Evolutionary conservation across 2,113 vertebrate genomes (phyloP), one percentile per base, ranked within the genome.

Genomic region (Brachypteracias leptosomus): DNA sequence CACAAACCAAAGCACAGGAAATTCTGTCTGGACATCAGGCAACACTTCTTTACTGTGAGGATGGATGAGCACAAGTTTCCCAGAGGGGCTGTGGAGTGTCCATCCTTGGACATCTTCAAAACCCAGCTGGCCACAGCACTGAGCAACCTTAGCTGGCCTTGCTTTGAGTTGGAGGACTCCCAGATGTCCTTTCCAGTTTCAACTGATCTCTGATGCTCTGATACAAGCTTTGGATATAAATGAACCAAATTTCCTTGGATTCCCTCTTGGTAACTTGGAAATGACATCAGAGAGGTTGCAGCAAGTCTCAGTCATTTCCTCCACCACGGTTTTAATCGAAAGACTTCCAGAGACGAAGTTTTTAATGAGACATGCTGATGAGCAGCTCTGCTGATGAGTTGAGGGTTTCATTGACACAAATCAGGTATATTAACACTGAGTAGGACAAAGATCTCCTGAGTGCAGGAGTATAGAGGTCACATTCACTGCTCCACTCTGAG

Each of bases 291-390:
- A 87, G 40, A 72, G 36, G 28, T 79, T 51, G 66, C 31, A 68
- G 36, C 35, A 95, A 68, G 13, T 24, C 44, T 79, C 44, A 54
- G 58, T 29, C 12, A 31, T 88, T 94, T 91, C 49, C 42, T 85
- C 66, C n/a, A 68, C 25, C 46, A 76, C 25, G 66, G 20, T 88
- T 94, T 88, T 88, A 85, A 58, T 58, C 73, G 21, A 82, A 88
- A 91, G 59, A 66, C 51, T 89, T 77, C 10, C 36, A 74, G 54
- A 51, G 46, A 87, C 66, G 28, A 81, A 59, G 40, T 68, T 91
- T 67, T 73, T 95, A 96, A 95, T 88, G 88, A 94, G 88, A 79
- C 22, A 58, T 24, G 54, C 28, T 80, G 71, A 95, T 89, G 58
- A 89, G 49, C 33, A 66, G 52, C 51, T 89, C 38, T 71, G 42